Evolutionary conservation across 2,797 vertebrate species (phyloP).

Genomic region (Otolemur crassicaudatus): DNA sequence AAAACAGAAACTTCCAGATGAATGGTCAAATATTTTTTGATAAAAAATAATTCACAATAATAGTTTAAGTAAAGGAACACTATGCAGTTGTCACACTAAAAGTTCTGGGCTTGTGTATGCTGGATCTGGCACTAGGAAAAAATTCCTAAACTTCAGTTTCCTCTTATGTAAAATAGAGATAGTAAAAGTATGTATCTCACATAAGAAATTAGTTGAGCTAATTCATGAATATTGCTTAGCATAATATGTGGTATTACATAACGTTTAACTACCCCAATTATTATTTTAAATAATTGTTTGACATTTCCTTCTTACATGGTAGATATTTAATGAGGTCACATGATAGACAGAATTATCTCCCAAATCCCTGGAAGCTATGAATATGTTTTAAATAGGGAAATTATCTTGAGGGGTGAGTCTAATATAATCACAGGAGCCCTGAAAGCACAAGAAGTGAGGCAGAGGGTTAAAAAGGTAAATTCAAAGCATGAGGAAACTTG

Average conservation of each 20-base stretch:
- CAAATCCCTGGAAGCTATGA: neutral
- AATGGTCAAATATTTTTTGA: neutral
- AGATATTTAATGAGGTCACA: neutral
- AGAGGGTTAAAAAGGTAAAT: neutral
- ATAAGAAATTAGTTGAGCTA: neutral
- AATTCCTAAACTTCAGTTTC: neutral
- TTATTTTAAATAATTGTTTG: constrained; percentile 39
- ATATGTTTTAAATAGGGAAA: neutral
- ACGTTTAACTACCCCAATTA: neutral
- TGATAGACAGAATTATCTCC: neutral
- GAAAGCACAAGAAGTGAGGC: neutral
- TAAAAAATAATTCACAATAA: neutral
- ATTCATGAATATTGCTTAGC: neutral
- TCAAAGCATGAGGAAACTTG: neutral
- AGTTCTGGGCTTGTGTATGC: neutral
- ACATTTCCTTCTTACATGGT: neutral
- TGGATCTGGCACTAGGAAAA: neutral
- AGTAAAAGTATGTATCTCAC: neutral
- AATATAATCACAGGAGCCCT: neutral
- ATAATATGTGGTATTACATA: neutral
- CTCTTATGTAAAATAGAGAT: neutral
- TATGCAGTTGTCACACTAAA: neutral
- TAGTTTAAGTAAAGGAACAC: neutral
- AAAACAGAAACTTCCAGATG: neutral
- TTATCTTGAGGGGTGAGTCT: neutral